Conservation (phyloP, 53 echinoderm and acorn worm species). For the Actinopyga echinites region DNA sequence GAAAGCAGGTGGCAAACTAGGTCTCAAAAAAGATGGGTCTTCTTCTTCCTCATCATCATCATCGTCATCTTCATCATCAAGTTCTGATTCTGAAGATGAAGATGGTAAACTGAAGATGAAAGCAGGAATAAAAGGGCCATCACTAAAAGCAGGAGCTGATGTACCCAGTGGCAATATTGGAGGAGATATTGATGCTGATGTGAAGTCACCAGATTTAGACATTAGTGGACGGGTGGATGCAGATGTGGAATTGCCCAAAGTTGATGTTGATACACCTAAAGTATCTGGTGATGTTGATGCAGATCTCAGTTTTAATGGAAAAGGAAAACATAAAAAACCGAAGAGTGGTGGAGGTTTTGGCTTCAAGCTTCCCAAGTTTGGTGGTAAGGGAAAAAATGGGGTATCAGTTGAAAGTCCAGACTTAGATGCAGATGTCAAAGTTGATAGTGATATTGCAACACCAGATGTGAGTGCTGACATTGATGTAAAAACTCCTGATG, state of each 20-base stretch:
- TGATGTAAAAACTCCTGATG: slow-evolving; percentile 50
- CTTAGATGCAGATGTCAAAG: slow-evolving; percentile 44
- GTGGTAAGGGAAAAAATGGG: background rate
- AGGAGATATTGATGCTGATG: background rate
- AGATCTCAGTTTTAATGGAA: slow-evolving; percentile 24
- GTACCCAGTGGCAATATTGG: slow-evolving; percentile 1
- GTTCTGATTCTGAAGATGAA: slow-evolving; percentile 51
- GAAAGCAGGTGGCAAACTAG: slow-evolving; percentile 54
- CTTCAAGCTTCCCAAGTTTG: slow-evolving; percentile 15
- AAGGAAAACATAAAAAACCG: background rate
- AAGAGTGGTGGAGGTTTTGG: background rate
- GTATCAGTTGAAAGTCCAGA: slow-evolving; percentile 33
- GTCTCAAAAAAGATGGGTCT: slow-evolving; percentile 48
- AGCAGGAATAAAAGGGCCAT: slow-evolving; percentile 49
- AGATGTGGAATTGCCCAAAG: slow-evolving; percentile 14
- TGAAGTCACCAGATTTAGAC: slow-evolving; percentile 32
- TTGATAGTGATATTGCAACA: slow-evolving; percentile 1
- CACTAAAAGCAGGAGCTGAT: background rate
- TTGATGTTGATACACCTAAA: slow-evolving; percentile 36
- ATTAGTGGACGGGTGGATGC: slow-evolving; percentile 45
- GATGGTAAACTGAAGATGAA: slow-evolving; percentile 51
- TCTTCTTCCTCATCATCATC: slow-evolving; percentile 52
- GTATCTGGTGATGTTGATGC: slow-evolving; percentile 53
- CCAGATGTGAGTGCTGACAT: slow-evolving; percentile 43
- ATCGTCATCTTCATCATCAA: slow-evolving; percentile 47